These are phyloP conservation scores for Phyto melanocephala DNA, from an alignment of 2,888 invertebrate species.

Conservation along the genomic window DNA sequence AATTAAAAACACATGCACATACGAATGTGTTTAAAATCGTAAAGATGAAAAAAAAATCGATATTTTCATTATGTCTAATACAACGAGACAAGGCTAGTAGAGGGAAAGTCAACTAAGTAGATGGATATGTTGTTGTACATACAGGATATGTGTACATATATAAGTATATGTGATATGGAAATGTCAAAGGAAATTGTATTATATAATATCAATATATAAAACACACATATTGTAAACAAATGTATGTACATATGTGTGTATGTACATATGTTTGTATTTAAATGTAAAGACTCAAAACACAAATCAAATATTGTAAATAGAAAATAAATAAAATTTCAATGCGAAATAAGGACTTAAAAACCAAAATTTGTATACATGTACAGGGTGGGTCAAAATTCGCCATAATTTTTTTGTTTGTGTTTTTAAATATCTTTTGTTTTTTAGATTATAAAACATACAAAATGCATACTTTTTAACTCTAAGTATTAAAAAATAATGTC, in stretches of 20 bases:
- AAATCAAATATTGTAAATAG: neutral
- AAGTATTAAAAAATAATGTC: no score
- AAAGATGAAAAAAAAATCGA: conserved; percentile 41
- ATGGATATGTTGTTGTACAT: conserved; percentile 14
- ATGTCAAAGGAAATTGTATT: conserved; percentile 60
- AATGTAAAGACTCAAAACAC: neutral
- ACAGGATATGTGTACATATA: conserved; percentile 58
- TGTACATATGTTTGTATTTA: neutral
- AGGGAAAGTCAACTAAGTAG: neutral
- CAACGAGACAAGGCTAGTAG: neutral
- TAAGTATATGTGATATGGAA: conserved; percentile 53
- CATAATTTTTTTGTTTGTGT: no score
- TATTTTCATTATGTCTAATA: conserved; percentile 7
- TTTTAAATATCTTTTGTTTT: no score
- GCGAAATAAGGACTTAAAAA: neutral
- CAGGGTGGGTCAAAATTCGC: no score
- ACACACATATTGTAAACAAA: neutral
- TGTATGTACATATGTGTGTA: no score
- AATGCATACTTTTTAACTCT: no score
- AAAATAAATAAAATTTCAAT: neutral
- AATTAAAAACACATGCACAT: neutral
- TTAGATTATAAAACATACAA: no score
- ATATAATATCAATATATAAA: conserved; percentile 36
- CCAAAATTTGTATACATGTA: no score
- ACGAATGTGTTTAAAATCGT: no score